A percentile compares a stretch with the other conserved stretches of the same genome.
phyloP scores from a whole-genome alignment of 2,888 invertebrate genomes.

The Cybosia mesomella region DNA sequence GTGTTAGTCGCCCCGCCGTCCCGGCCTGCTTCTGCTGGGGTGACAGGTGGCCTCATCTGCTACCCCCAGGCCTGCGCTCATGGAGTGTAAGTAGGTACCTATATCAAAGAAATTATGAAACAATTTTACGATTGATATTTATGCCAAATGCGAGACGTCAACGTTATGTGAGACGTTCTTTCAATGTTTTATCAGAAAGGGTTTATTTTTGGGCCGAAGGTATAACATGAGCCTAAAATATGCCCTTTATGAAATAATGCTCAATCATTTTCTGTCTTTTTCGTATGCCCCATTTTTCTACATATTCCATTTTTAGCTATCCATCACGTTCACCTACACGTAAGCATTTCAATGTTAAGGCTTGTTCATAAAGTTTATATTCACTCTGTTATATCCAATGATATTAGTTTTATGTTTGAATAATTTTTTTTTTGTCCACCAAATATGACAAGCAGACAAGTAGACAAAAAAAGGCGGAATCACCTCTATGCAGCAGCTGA shows the following conservation, averaged over 20 bases:
- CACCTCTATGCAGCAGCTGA: too few relatives aligned
- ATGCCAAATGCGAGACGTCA: neutral
- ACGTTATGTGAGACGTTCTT: neutral
- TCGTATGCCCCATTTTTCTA: slow-evolving; percentile 28
- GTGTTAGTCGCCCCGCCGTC: too few relatives aligned
- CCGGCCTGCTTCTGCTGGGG: too few relatives aligned
- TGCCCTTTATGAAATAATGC: slow-evolving; percentile 6
- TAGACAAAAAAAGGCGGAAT: too few relatives aligned
- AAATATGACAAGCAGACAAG: neutral
- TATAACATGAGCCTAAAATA: slow-evolving; percentile 26
- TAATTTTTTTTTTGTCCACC: neutral
- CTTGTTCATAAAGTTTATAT: neutral
- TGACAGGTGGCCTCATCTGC: too few relatives aligned
- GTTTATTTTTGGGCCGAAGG: neutral
- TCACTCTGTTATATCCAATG: neutral
- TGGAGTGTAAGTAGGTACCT: too few relatives aligned
- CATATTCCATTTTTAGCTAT: slow-evolving; percentile 20
- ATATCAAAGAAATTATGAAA: slow-evolving; percentile 4
- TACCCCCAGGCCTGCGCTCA: too few relatives aligned
- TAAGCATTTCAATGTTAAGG: neutral
- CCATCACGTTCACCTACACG: slow-evolving; percentile 24
- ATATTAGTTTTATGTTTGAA: neutral
- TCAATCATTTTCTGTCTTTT: slow-evolving; percentile 35
- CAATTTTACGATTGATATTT: neutral
- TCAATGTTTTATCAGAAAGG: neutral